These are phyloP conservation scores for Sitta carolinensis DNA, from an alignment of 2,797 vertebrate genomes.

Conservation along the genomic window DNA sequence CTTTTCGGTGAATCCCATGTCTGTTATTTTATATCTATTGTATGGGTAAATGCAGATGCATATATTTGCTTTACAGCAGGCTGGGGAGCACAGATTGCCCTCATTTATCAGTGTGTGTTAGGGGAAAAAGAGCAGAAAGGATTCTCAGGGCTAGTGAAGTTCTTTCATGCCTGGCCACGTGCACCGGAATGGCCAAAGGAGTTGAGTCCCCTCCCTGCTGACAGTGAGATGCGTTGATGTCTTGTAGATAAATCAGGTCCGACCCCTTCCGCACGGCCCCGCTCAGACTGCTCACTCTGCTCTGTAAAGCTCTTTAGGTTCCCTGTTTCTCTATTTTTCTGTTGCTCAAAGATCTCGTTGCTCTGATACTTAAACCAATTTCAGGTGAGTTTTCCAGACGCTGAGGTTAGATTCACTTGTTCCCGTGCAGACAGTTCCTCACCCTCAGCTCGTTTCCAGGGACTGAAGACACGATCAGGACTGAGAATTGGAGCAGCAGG, in stretches of 20 bases:
- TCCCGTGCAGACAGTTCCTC: neutral
- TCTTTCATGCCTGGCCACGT: fast-evolving
- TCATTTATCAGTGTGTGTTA: neutral
- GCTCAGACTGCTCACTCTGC: neutral
- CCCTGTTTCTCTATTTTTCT: neutral
- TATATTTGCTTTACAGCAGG: neutral
- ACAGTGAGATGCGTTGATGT: neutral
- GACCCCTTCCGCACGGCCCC: neutral
- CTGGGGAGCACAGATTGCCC: neutral
- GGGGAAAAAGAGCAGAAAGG: neutral
- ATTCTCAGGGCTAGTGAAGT: neutral
- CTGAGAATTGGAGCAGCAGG: neutral
- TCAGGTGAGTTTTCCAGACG: neutral
- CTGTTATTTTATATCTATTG: neutral
- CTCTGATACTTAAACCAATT: neutral
- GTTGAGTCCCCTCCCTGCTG: neutral
- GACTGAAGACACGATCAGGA: neutral
- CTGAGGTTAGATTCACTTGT: neutral
- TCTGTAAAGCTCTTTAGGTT: neutral
- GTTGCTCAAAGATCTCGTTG: neutral
- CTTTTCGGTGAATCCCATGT: neutral
- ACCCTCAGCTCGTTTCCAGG: neutral
- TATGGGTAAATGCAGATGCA: neutral
- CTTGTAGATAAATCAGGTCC: neutral
- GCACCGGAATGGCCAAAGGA: neutral